Percentiles rank a stretch among this genome's conserved stretches.
Conservation (phyloP, 1,140 invertebrate genomes). For the Magallana gigas region DNA sequence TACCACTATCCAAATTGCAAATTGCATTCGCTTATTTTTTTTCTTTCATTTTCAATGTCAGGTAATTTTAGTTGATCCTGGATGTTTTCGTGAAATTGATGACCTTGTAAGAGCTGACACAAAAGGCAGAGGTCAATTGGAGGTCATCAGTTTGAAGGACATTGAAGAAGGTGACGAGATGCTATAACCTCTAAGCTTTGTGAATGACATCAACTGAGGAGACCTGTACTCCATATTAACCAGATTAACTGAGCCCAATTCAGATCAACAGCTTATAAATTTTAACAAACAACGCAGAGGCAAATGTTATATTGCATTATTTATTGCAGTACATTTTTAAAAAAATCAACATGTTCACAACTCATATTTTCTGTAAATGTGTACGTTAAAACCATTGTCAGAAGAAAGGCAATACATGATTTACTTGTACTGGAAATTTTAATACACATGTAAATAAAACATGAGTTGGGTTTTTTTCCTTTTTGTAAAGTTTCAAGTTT, state of each 20-base stretch:
- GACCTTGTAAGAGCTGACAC: constrained; percentile 91
- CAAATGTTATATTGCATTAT: neutral
- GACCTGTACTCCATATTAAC: neutral
- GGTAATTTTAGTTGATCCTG: constrained; percentile 95
- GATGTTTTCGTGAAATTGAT: constrained; percentile 92
- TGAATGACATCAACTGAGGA: neutral
- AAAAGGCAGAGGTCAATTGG: constrained; percentile 91
- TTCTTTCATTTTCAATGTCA: constrained; percentile 70
- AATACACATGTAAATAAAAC: too few species aligned
- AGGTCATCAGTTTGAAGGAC: constrained; percentile 95
- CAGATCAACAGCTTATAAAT: neutral
- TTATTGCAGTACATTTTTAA: constrained; percentile 4
- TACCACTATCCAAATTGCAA: too few species aligned
- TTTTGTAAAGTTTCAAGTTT: too few species aligned
- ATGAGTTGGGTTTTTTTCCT: too few species aligned
- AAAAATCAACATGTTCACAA: neutral
- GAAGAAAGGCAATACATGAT: too few species aligned
- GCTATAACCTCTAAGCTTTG: constrained; percentile 47
- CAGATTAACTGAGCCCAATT: neutral
- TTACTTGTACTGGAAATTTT: too few species aligned
- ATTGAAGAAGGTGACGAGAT: constrained; percentile 91
- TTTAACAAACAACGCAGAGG: neutral
- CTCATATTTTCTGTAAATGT: neutral
- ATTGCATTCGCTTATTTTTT: neutral
- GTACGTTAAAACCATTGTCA: neutral